phyloP scores from a whole-genome alignment of 1,140 invertebrate species.

The Agrilus planipennis region DNA sequence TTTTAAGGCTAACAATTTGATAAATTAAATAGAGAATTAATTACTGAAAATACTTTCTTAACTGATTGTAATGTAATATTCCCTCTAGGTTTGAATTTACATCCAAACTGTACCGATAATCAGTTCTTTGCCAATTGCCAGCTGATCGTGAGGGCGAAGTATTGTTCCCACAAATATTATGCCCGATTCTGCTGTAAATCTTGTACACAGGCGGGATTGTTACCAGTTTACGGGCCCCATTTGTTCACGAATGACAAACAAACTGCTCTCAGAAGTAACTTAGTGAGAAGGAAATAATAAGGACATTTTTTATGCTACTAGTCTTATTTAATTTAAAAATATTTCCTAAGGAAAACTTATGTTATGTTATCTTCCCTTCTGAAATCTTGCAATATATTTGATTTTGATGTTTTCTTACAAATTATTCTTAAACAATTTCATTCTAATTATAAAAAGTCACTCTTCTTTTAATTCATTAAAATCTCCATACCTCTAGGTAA shows the following conservation, averaged over 20 bases:
- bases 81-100: constrained; percentile 54
- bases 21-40: neutral
- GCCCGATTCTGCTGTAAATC: constrained; percentile 87
- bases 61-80: neutral
- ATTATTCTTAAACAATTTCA: too few species aligned
- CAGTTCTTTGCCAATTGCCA: constrained; percentile 80
- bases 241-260: constrained; percentile 11
- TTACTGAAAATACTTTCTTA: neutral
- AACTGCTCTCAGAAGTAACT: constrained; percentile 17
- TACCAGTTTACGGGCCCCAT: constrained; percentile 18
- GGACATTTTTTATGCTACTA: neutral
- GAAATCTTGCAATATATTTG: too few species aligned
- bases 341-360: too few species aligned
- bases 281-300: constrained; percentile 14
- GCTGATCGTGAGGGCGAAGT: constrained; percentile 68
- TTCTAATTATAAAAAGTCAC: too few species aligned
- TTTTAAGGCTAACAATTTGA: neutral
- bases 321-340: too few species aligned
- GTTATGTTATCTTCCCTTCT: too few species aligned
- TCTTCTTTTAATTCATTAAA: too few species aligned
- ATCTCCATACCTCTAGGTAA: too few species aligned
- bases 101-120: constrained; percentile 73
- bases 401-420: too few species aligned
- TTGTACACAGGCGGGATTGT: constrained; percentile 64
- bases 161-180: constrained; percentile 80